phyloP scores from a whole-genome alignment of 2,797 vertebrate species.

The Oreortyx pictus region DNA sequence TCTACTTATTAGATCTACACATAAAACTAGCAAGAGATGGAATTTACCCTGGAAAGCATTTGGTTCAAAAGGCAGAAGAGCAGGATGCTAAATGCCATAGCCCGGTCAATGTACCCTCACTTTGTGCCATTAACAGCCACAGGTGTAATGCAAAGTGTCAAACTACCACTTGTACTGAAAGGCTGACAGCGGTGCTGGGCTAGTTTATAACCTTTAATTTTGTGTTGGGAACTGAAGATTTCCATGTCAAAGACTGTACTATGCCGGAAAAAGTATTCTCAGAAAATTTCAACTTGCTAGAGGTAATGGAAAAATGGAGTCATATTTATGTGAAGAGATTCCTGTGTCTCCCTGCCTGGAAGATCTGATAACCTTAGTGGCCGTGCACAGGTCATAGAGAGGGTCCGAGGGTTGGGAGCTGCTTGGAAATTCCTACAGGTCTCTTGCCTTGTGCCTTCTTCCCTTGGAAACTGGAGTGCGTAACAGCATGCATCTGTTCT shows the following conservation, averaged over 20 bases:
- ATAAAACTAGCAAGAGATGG: not conserved
- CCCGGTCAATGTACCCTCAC: not conserved
- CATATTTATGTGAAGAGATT: not conserved
- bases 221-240: not conserved
- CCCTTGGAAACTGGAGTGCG: not conserved
- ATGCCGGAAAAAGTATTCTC: not conserved
- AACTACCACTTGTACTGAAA: not conserved
- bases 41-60: not conserved
- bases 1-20: not conserved
- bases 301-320: not conserved
- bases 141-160: not conserved
- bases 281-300: not conserved
- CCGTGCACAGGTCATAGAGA: not conserved
- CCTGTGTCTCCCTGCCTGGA: not conserved
- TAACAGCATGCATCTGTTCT: not conserved
- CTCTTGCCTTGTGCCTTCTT: not conserved
- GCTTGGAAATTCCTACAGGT: not conserved
- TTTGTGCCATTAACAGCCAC: not conserved
- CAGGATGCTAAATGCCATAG: not conserved
- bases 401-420: not conserved
- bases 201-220: not conserved
- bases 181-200: not conserved
- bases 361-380: not conserved
- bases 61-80: not conserved
- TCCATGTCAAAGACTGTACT: not conserved